A percentile compares a stretch with the other conserved stretches of the same genome.
Conservation (phyloP, 2,113 vertebrate genomes). For the Brienomyrus brachyistius region DNA sequence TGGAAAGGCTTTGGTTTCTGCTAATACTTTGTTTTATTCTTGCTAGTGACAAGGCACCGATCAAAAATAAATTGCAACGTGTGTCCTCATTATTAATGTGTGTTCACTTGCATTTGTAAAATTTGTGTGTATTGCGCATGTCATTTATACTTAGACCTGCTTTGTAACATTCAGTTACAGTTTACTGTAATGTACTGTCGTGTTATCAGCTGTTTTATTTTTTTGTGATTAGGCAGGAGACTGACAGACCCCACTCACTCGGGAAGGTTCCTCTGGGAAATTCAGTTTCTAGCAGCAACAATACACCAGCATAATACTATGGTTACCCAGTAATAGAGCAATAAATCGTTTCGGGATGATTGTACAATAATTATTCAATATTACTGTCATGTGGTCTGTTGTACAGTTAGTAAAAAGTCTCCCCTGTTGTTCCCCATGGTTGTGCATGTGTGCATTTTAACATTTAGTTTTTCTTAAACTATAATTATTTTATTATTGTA, state of each 20-base stretch:
- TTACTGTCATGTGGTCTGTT: no score
- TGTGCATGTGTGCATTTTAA: neutral
- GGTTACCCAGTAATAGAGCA: no score
- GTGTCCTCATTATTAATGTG: neutral
- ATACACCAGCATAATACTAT: no score
- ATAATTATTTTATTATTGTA: neutral
- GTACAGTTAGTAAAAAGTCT: no score
- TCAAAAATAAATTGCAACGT: neutral
- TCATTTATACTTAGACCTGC: neutral
- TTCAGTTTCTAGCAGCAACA: neutral
- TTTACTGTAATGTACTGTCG: neutral
- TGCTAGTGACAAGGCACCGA: neutral
- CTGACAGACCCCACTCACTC: no score
- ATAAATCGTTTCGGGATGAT: no score
- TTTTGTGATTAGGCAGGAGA: no score
- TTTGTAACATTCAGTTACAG: neutral
- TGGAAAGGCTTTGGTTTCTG: neutral
- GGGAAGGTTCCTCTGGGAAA: no score
- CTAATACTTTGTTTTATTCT: neutral
- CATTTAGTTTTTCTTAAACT: neutral
- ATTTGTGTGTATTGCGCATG: neutral
- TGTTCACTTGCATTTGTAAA: neutral
- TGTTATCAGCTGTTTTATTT: neutral
- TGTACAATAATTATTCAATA: no score
- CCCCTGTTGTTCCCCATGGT: neutral